Conservation (phyloP, 2,113 vertebrate genomes). For the Castor canadensis region DNA sequence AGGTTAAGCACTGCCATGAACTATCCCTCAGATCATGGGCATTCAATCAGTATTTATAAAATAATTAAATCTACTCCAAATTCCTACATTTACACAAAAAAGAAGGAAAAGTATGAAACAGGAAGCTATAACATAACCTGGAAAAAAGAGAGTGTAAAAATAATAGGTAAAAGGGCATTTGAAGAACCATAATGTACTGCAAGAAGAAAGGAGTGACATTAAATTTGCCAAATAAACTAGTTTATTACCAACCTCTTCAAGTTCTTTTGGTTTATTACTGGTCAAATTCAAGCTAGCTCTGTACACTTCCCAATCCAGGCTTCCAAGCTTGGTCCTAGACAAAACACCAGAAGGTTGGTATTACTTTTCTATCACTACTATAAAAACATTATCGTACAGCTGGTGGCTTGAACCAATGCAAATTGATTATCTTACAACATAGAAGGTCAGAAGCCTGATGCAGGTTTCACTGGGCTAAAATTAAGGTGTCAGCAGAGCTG, state of each 20-base stretch:
- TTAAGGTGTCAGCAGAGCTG: too few relatives aligned
- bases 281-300: background rate
- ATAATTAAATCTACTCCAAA: slow-evolving; percentile 3
- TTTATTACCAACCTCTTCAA: background rate
- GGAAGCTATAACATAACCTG: background rate
- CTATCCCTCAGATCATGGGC: background rate
- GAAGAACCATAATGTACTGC: background rate
- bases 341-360: background rate
- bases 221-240: background rate
- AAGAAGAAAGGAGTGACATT: background rate
- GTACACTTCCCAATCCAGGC: background rate
- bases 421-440: background rate
- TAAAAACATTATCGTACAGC: background rate
- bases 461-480: background rate
- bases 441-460: background rate
- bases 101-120: background rate
- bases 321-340: background rate
- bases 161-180: background rate
- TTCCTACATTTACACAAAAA: background rate
- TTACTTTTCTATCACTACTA: background rate
- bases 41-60: background rate
- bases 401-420: background rate
- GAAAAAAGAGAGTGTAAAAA: background rate
- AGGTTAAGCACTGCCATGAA: background rate
- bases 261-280: background rate